These are phyloP conservation scores for Drosophila percnosoma DNA, from an alignment of 2,888 invertebrate species.

Conservation along the genomic window DNA sequence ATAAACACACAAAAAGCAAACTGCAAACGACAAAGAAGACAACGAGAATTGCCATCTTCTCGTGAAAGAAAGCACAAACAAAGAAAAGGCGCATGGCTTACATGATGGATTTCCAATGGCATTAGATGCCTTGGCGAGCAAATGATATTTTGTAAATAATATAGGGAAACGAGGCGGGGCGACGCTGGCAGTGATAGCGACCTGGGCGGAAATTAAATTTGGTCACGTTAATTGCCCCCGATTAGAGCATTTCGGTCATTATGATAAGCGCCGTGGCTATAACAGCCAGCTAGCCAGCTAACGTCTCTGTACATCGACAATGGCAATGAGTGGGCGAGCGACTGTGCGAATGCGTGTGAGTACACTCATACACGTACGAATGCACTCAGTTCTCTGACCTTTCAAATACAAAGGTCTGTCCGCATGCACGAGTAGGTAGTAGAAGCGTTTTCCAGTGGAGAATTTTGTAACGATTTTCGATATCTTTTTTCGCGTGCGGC, in stretches of 20 bases:
- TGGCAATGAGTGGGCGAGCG: constrained; percentile 43
- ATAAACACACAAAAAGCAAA: constrained; percentile 55
- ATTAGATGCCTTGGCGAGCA: constrained; percentile 47
- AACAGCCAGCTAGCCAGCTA: constrained; percentile 11
- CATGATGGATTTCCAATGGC: constrained; percentile 75
- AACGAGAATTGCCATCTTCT: too few species aligned
- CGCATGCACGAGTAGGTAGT: background rate
- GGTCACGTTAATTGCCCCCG: constrained; percentile 76
- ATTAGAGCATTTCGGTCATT: constrained; percentile 77
- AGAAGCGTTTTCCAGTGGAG: constrained; percentile 28
- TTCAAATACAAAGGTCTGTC: constrained; percentile 2
- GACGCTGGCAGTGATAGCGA: constrained; percentile 55
- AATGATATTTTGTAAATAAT: constrained; percentile 78
- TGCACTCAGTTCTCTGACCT: constrained; percentile 7
- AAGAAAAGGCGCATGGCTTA: constrained; percentile 55
- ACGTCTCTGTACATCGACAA: constrained; percentile 54
- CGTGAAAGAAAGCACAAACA: constrained; percentile 18
- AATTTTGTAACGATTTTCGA: constrained; percentile 36
- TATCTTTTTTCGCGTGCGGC: constrained; percentile 37
- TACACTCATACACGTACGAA: constrained; percentile 2
- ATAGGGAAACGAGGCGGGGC: constrained; percentile 15
- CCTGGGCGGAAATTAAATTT: constrained; percentile 76
- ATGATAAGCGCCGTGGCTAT: constrained; percentile 62
- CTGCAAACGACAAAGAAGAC: constrained; percentile 41
- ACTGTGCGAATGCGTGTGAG: background rate